phyloP scores from a whole-genome alignment of 2,888 invertebrate genomes.

The Noctua fimbriata region DNA sequence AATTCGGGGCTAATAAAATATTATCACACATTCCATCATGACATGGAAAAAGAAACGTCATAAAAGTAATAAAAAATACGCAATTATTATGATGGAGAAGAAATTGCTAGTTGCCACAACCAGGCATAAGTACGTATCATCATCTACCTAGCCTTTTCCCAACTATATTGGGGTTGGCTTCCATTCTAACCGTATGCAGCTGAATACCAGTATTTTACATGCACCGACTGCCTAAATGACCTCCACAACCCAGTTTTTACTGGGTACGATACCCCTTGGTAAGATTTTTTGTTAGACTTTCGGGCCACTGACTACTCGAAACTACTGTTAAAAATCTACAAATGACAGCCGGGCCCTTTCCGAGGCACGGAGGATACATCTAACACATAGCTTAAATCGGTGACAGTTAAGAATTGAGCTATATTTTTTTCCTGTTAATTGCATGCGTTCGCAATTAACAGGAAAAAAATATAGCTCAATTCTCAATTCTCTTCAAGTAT shows the following conservation, averaged over 20 bases:
- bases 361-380: neutral
- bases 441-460: too few relatives aligned
- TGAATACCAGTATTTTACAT: too few relatives aligned
- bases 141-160: neutral
- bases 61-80: neutral
- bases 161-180: too few relatives aligned
- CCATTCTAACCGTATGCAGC: too few relatives aligned
- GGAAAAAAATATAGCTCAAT: too few relatives aligned
- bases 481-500: too few relatives aligned
- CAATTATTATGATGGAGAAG: neutral
- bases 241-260: too few relatives aligned
- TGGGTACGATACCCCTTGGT: too few relatives aligned
- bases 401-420: neutral
- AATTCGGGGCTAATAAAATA: neutral
- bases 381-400: neutral
- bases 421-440: neutral
- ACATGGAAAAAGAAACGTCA: neutral
- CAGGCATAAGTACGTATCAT: neutral
- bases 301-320: too few relatives aligned
- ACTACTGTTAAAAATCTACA: too few relatives aligned
- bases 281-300: too few relatives aligned
- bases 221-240: too few relatives aligned
- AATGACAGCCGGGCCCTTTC: neutral
- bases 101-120: neutral
- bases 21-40: neutral